Base-by-base conservation (phyloP, 2,888 invertebrate genomes). In the Drosophila meridiana region DNA sequence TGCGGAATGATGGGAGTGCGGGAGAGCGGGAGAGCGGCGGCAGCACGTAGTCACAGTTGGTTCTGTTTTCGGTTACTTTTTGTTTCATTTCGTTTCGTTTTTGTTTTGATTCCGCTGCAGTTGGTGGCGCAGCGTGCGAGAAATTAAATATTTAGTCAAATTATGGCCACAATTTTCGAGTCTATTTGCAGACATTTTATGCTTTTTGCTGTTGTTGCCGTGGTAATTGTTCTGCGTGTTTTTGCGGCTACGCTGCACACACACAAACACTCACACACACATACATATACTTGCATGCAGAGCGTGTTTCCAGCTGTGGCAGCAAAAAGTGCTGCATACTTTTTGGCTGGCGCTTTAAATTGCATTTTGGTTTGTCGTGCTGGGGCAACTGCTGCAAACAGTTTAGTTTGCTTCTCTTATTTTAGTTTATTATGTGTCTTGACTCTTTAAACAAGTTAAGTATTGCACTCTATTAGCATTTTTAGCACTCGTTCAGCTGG, bases 121-220 rank as follows among this genome's bases (percentile, higher is more conserved):
- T 65, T 69, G 64, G 4, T 32, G 57, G 66, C 70, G 60, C 75
- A 80, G 76, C 77, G 47, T 67, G 81, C 69, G 53, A 58, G 67
- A 83, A 89, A 89, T 84, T 89, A 89, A 84, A 87, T 84, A 89
- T 84, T 84, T 89, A 89, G 89, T 83, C 84, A 89, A 83, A 80
- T 83, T 87, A 83, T 87, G 87, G 81, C 83, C 79, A 84, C 89
- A 89, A 83, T 81, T 87, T 87, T 79, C 73, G 69, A 74, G 72
- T 81, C 56, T 60, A 48, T 62, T 67, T 43, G 43, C 40, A 34
- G 67, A 48, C 63, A 64, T 70, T 69, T 65, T 71, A 38, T 43
- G 40, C 43, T 60, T 66, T 58, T 60, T 50, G 50, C 38, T 56
- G 36, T 40, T 70, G 55, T 40, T 70, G 38, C 56, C 64, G 30